phyloP scores from a whole-genome alignment of 2,888 invertebrate species.

The Ormyrus pomaceus region DNA sequence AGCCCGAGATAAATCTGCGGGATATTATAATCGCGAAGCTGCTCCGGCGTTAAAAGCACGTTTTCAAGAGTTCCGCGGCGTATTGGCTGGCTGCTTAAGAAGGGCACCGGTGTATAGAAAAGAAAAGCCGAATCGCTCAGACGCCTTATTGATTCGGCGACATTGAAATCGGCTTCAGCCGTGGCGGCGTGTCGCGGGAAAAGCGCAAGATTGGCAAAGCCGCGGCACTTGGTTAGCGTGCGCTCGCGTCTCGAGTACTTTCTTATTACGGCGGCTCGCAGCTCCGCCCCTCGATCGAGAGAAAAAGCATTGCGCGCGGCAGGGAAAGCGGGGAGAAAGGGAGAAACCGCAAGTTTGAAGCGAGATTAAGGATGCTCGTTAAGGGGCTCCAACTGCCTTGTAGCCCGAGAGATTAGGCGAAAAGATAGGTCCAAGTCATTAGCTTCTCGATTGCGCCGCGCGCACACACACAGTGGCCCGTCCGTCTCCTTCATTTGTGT shows the following conservation, averaged over 20 bases:
- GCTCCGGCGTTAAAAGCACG: too few relatives aligned
- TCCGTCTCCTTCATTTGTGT: constrained; percentile 7
- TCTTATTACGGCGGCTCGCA: constrained; percentile 21
- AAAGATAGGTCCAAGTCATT: constrained; percentile 51
- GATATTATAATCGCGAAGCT: too few relatives aligned
- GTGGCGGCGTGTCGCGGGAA: neutral
- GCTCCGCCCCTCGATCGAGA: neutral
- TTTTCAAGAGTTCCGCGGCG: too few relatives aligned
- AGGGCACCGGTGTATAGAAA: too few relatives aligned
- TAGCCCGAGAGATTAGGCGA: constrained; percentile 41
- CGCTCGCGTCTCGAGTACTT: constrained; percentile 24
- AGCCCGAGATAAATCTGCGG: too few relatives aligned
- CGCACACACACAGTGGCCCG: neutral
- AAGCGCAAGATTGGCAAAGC: constrained; percentile 21
- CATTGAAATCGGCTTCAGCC: neutral
- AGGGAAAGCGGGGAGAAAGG: neutral
- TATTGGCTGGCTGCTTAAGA: too few relatives aligned
- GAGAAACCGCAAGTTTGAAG: constrained; percentile 34
- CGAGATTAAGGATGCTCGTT: constrained; percentile 55
- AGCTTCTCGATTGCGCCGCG: constrained; percentile 30
- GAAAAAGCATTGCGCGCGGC: too few relatives aligned
- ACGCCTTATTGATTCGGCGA: neutral
- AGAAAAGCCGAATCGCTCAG: neutral
- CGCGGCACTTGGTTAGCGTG: constrained; percentile 25
- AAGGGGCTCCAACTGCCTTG: constrained; percentile 46